Percentiles rank a stretch among this genome's conserved stretches.
Conservation (phyloP, 2,797 vertebrate species). For the Agapornis canus region DNA sequence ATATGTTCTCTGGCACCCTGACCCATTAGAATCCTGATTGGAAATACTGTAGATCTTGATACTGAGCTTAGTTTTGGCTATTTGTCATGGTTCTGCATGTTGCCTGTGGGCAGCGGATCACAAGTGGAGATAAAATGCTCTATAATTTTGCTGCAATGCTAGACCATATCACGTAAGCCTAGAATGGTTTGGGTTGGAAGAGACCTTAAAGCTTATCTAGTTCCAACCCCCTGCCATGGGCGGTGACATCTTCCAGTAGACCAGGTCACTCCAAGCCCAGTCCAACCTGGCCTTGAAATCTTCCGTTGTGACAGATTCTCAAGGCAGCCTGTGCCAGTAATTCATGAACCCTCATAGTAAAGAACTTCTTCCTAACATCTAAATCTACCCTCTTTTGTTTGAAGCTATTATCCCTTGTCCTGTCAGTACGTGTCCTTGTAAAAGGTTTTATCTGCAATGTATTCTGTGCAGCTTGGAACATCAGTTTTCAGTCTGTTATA, state of each 20-base stretch:
- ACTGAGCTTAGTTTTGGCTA: background rate
- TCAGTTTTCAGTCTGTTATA: slow-evolving; percentile 4
- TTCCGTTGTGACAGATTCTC: background rate
- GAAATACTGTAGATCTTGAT: background rate
- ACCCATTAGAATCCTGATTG: background rate
- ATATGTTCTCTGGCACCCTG: background rate
- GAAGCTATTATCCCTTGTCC: background rate
- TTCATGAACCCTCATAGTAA: background rate
- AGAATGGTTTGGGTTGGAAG: background rate
- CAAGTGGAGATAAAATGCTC: background rate
- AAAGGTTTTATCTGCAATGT: background rate
- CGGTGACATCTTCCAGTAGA: background rate
- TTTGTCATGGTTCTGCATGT: background rate
- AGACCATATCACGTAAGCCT: background rate
- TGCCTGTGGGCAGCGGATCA: background rate
- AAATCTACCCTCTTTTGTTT: background rate
- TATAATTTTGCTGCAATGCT: background rate
- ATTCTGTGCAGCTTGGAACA: background rate
- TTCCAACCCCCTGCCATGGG: background rate
- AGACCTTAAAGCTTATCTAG: background rate
- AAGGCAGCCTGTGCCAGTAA: background rate
- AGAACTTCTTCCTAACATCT: background rate
- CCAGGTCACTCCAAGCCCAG: background rate
- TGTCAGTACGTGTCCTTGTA: background rate
- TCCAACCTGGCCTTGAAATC: background rate